phyloP scores from a whole-genome alignment of 2,888 invertebrate species.

The Tetanocera ferruginea region DNA sequence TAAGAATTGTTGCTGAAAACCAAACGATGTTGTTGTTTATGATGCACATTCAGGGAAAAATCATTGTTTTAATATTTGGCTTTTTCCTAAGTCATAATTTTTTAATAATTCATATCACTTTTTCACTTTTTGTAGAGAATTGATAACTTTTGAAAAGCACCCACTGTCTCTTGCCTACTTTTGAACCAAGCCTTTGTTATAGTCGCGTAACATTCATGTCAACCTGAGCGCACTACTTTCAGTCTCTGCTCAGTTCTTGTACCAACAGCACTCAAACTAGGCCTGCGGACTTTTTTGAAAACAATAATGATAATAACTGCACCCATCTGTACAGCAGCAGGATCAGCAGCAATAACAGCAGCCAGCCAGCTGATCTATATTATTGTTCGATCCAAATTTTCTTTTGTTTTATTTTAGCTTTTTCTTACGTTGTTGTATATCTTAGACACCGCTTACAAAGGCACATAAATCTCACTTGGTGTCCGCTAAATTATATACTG shows the following conservation, averaged over 20 bases:
- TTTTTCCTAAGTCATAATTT: too few species aligned
- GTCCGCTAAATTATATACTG: constrained; percentile 70
- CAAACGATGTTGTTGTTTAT: too few species aligned
- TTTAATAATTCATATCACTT: too few species aligned
- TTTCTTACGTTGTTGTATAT: constrained; percentile 5
- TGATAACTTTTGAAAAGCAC: not conserved
- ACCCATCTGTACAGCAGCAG: constrained; percentile 48
- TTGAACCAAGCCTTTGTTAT: not conserved
- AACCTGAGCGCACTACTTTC: not conserved
- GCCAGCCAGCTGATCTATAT: constrained; percentile 39
- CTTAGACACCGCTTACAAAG: constrained; percentile 52
- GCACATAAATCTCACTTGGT: constrained; percentile 70
- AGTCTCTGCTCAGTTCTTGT: not conserved
- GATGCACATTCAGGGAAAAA: too few species aligned
- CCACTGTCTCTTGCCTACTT: not conserved
- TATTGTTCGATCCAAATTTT: constrained; percentile 13
- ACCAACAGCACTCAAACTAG: not conserved
- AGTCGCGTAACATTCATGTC: not conserved
- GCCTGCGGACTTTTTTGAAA: constrained; percentile 12
- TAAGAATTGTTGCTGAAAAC: too few species aligned
- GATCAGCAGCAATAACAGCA: constrained; percentile 30
- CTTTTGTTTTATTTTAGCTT: constrained; percentile 18
- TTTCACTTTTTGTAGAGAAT: too few species aligned
- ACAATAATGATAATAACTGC: constrained; percentile 58
- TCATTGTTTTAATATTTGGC: too few species aligned